phyloP scores from a whole-genome alignment of 2,888 invertebrate genomes.

The Elysia crispata region DNA sequence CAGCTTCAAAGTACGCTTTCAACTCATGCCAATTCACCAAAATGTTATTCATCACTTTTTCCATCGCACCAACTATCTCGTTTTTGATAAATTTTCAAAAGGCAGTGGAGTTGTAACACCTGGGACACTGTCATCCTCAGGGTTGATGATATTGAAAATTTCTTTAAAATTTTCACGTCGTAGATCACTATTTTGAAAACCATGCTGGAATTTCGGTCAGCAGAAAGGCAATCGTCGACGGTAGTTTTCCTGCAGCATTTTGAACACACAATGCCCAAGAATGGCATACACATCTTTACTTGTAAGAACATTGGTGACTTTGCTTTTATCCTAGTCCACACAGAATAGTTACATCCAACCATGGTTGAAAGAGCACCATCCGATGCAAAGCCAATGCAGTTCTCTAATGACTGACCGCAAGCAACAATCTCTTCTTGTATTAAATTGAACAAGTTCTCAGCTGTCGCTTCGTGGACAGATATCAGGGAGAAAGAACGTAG shows the following conservation, averaged over 20 bases:
- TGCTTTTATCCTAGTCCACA: slow-evolving; percentile 34
- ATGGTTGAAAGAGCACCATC: slow-evolving; percentile 35
- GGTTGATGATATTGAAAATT: slow-evolving; percentile 22
- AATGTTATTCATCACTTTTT: slow-evolving; percentile 40
- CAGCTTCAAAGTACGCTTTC: slow-evolving; percentile 18
- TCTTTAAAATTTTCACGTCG: not conserved
- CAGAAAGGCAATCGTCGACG: slow-evolving; percentile 15
- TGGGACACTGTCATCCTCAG: not conserved
- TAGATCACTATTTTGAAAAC: slow-evolving; percentile 16
- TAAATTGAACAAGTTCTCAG: not conserved
- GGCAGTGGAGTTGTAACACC: not conserved
- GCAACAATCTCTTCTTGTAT: slow-evolving; percentile 11
- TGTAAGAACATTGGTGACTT: slow-evolving; percentile 25
- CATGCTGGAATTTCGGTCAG: slow-evolving; percentile 22
- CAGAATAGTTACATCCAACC: slow-evolving; percentile 20
- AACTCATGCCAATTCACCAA: slow-evolving; percentile 39
- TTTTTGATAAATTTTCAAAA: slow-evolving; percentile 26
- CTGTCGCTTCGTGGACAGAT: not conserved
- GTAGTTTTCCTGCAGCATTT: slow-evolving; percentile 11
- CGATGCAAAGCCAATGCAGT: slow-evolving; percentile 29
- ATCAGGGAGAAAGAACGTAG: slow-evolving; percentile 20
- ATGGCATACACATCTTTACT: slow-evolving; percentile 33
- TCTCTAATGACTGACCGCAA: slow-evolving; percentile 16
- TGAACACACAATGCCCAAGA: slow-evolving; percentile 29
- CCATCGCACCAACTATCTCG: slow-evolving; percentile 27